Conservation (phyloP, 2,888 invertebrate species). For the Eristalis tenax region DNA sequence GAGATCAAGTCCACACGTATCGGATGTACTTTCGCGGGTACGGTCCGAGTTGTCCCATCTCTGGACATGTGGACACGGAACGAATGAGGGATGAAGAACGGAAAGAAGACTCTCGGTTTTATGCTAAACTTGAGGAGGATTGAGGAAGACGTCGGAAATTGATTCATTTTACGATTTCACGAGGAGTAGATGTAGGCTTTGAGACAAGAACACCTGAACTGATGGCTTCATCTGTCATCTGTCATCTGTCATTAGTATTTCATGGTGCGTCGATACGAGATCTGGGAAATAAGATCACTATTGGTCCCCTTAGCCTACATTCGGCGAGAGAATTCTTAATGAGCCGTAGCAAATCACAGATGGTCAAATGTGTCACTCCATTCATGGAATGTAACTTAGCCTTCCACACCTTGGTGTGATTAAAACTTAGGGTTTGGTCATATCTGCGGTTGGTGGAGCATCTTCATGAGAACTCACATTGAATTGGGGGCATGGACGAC, state of each 20-base stretch:
- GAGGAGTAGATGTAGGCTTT: background rate
- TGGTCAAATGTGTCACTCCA: background rate
- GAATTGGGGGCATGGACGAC: background rate
- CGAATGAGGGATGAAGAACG: background rate
- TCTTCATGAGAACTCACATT: background rate
- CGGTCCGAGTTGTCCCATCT: background rate
- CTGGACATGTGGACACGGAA: background rate
- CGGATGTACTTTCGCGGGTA: constrained; percentile 7
- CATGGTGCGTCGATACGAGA: background rate
- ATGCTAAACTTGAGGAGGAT: background rate
- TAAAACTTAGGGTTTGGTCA: background rate
- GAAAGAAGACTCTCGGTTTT: background rate
- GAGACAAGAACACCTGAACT: constrained; percentile 1
- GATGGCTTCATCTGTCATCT: background rate
- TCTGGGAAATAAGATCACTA: background rate
- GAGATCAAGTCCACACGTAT: background rate
- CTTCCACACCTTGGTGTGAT: background rate
- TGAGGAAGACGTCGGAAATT: background rate
- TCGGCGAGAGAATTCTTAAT: background rate
- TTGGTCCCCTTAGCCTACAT: background rate
- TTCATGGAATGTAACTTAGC: background rate
- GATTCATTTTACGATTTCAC: constrained; percentile 1
- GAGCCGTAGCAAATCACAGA: background rate
- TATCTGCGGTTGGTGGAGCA: background rate
- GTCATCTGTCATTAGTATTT: background rate